Conservation (phyloP, 2,113 vertebrate genomes). For the Platysteira castanea region DNA sequence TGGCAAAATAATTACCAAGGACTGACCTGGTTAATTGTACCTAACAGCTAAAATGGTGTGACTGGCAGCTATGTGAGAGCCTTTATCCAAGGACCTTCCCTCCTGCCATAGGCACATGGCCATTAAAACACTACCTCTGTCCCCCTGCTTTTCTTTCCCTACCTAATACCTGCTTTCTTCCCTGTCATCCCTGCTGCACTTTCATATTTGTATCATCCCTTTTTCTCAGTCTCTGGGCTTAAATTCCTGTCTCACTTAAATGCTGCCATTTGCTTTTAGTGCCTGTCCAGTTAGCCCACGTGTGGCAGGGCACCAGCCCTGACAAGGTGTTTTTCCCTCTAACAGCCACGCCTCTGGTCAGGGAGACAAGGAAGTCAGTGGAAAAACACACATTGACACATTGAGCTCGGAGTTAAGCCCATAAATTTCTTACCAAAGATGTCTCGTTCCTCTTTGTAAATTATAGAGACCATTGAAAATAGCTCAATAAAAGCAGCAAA, state of each 20-base stretch:
- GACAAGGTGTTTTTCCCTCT: background rate
- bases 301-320: background rate
- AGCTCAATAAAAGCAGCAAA: background rate
- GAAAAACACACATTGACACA: background rate
- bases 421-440: background rate
- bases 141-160: background rate
- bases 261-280: background rate
- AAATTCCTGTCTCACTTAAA: background rate
- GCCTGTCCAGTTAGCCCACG: background rate
- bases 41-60: background rate
- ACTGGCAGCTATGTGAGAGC: background rate
- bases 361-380: background rate
- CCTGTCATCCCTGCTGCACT: background rate
- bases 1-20: background rate
- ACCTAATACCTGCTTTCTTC: background rate
- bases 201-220: background rate
- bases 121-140: background rate
- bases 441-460: background rate
- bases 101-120: background rate
- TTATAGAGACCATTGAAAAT: background rate
- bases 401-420: background rate
- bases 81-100: background rate
- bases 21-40: background rate
- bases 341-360: fast-evolving
- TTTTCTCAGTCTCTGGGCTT: background rate